These are phyloP conservation scores for Hippocampus zosterae DNA, from an alignment of 2,113 vertebrate species.

Conservation along the genomic window DNA sequence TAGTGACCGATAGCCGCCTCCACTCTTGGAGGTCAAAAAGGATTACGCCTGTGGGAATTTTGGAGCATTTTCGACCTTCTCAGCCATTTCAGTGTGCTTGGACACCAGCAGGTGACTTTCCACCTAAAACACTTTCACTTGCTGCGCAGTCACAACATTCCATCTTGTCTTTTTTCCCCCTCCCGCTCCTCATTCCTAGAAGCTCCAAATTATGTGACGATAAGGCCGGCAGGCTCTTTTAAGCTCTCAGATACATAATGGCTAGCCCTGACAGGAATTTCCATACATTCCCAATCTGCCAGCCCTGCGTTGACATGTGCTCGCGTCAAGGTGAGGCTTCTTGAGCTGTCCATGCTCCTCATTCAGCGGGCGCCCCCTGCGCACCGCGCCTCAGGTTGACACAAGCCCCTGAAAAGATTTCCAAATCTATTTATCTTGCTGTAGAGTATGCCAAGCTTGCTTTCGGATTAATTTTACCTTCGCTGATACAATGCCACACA, in stretches of 20 bases:
- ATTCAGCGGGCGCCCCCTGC: conserved; percentile 4
- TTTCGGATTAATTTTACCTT: neutral
- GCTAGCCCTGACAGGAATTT: conserved; percentile 27
- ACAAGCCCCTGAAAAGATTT: conserved; percentile 32
- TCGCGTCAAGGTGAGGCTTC: conserved; percentile 10
- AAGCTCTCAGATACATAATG: conserved; percentile 23
- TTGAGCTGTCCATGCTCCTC: conserved; percentile 30
- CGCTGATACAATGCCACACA: neutral
- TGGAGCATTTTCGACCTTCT: neutral
- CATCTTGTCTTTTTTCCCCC: too few relatives aligned
- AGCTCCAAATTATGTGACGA: conserved; percentile 26
- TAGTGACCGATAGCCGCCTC: neutral
- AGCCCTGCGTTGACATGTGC: conserved; percentile 19
- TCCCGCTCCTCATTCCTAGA: conserved; percentile 20
- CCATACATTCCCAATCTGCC: conserved; percentile 27
- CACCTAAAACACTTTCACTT: conserved; percentile 2
- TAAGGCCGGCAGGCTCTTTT: conserved; percentile 18
- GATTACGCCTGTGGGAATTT: neutral
- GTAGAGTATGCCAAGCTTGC: neutral
- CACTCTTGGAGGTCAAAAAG: neutral
- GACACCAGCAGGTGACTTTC: conserved; percentile 30
- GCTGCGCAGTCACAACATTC: neutral
- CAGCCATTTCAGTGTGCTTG: conserved; percentile 32
- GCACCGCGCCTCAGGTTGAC: conserved; percentile 24
- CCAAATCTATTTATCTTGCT: neutral